Conservation (phyloP, 2,888 invertebrate genomes). For the Ashinkailepas kermadecensis region DNA sequence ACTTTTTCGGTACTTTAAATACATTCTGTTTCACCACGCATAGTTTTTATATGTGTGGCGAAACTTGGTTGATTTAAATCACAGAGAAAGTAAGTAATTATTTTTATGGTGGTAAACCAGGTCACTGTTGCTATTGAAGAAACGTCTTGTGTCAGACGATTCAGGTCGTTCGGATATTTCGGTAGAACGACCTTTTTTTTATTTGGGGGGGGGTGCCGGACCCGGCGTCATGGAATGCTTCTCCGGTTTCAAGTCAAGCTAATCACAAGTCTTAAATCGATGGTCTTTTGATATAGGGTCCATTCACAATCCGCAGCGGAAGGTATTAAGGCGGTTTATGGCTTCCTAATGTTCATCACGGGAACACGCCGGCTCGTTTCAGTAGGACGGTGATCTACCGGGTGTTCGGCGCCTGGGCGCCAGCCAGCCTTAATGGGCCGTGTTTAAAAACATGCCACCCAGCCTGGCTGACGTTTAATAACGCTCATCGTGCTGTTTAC, state of each 20-base stretch:
- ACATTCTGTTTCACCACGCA: too few species aligned
- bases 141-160: too few species aligned
- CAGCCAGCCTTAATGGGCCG: not conserved
- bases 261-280: not conserved
- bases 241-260: not conserved
- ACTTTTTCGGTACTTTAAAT: too few species aligned
- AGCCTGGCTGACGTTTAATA: not conserved
- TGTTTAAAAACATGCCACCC: not conserved
- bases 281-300: not conserved
- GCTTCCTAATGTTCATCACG: not conserved
- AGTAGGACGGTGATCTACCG: not conserved
- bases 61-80: too few species aligned
- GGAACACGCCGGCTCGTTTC: not conserved
- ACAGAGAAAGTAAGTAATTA: too few species aligned
- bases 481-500: not conserved
- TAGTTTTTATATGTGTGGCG: too few species aligned
- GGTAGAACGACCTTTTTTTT: too few species aligned
- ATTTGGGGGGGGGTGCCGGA: not conserved
- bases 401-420: not conserved
- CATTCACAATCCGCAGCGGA: not conserved
- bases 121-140: too few species aligned
- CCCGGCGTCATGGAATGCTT: not conserved
- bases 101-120: too few species aligned
- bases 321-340: not conserved
- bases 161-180: too few species aligned